Evolutionary conservation across 2,888 invertebrate genomes (phyloP).

Genomic region (Temnothorax ravouxi): DNA sequence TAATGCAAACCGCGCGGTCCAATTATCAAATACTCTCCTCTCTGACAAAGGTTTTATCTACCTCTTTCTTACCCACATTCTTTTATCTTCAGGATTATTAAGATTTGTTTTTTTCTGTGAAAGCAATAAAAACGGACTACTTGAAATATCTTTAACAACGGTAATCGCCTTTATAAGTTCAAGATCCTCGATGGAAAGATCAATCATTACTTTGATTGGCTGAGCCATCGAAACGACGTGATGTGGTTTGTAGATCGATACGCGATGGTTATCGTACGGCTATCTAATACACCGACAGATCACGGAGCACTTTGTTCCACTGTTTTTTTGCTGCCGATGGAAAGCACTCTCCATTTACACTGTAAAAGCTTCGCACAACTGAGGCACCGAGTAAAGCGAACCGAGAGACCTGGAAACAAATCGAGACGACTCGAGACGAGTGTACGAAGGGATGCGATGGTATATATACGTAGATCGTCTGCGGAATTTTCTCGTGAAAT

Average conservation of each 20-base stretch:
- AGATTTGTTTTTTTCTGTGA: neutral
- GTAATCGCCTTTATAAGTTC: neutral
- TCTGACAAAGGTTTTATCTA: neutral
- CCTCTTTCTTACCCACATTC: neutral
- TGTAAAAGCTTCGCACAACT: constrained; percentile 52
- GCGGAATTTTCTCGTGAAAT: neutral
- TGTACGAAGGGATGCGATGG: neutral
- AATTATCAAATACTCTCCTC: neutral
- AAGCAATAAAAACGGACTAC: neutral
- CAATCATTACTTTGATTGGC: constrained; percentile 19
- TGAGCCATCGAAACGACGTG: constrained; percentile 2
- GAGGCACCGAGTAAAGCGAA: constrained; percentile 51
- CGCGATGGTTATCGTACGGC: constrained; percentile 14
- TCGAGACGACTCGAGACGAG: constrained; percentile 38
- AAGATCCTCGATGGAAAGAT: neutral
- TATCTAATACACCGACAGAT: constrained; percentile 40
- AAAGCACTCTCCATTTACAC: constrained; percentile 54
- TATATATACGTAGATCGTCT: neutral
- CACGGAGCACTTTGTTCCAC: constrained; percentile 42
- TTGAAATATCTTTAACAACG: neutral
- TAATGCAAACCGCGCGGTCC: constrained; percentile 14
- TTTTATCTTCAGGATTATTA: neutral
- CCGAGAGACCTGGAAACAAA: constrained; percentile 56
- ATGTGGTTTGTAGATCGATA: constrained; percentile 32
- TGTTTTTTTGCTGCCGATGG: constrained; percentile 41